phyloP scores from a whole-genome alignment of 35 echinoderm and acorn worm genomes.

The Apostichopus parvimensis region DNA sequence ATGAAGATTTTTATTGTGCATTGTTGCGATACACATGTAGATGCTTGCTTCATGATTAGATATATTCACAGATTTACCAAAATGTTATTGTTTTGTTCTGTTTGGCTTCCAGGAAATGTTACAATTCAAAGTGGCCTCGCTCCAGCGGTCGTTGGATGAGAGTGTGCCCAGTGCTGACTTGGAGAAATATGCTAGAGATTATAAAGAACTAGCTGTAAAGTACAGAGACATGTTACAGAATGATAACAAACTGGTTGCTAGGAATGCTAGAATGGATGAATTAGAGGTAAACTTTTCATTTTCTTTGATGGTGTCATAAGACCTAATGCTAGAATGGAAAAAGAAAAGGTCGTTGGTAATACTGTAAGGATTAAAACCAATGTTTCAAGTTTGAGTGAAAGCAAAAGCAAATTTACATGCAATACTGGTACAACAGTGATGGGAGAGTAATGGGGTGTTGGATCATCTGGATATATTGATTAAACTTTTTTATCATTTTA shows the following conservation, averaged over 20 bases:
- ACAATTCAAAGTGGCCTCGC: constrained; percentile 90
- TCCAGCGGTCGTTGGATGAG: constrained; percentile 91
- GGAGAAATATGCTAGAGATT: constrained; percentile 73
- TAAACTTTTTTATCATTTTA: no score
- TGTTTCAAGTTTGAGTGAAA: no score
- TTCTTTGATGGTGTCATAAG: no score
- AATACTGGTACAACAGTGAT: no score
- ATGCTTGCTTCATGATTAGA: background rate
- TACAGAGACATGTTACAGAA: constrained; percentile 89
- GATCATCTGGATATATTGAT: no score
- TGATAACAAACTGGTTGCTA: constrained; percentile 91
- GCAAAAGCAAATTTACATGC: no score
- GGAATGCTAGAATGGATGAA: constrained; percentile 89
- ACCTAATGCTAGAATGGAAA: no score
- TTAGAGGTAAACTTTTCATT: constrained; percentile 66
- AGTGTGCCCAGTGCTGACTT: constrained; percentile 82
- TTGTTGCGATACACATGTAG: background rate
- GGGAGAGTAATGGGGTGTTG: no score
- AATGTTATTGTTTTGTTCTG: background rate
- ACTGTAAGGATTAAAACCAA: no score
- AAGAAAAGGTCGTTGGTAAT: no score
- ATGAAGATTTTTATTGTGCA: no score
- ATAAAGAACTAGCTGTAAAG: constrained; percentile 91
- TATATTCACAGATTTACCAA: background rate
- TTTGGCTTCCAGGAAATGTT: constrained; percentile 75